Percentiles rank a stretch among this genome's conserved stretches.
These are phyloP conservation scores for Neodiprion pinetum DNA, from an alignment of 1,140 invertebrate species.

Conservation along the genomic window DNA sequence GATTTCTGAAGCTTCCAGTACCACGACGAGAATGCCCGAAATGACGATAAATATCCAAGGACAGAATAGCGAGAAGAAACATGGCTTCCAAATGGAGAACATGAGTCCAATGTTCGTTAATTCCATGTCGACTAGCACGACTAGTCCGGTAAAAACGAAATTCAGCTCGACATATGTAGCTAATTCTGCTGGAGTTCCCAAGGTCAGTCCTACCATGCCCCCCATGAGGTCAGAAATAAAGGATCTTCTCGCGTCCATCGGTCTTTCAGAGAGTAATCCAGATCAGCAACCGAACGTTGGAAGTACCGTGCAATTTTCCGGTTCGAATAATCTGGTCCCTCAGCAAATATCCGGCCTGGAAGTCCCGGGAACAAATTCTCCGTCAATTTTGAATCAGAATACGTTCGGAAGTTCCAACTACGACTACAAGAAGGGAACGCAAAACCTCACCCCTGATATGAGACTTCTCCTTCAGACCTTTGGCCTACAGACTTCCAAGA, in stretches of 20 bases:
- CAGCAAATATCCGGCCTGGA: constrained; percentile 30
- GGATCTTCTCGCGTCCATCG: constrained; percentile 56
- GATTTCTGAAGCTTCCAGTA: neutral
- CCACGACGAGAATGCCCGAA: neutral
- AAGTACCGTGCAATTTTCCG: constrained; percentile 26
- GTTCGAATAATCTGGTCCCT: constrained; percentile 25
- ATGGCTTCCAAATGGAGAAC: constrained; percentile 20
- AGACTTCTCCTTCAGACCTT: constrained; percentile 54
- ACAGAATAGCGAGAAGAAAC: neutral
- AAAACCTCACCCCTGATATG: constrained; percentile 54
- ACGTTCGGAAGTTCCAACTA: constrained; percentile 37
- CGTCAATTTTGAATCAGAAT: constrained; percentile 41
- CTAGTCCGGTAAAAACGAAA: constrained; percentile 19
- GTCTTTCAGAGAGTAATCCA: constrained; percentile 34
- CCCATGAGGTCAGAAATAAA: constrained; percentile 54
- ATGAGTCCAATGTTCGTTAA: constrained; percentile 49
- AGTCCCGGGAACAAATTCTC: constrained; percentile 14
- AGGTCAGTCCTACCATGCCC: constrained; percentile 34
- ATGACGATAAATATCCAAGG: neutral
- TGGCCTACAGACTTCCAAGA: constrained; percentile 44
- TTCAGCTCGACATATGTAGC: constrained; percentile 33
- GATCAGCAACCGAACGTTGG: neutral
- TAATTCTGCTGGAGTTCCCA: constrained; percentile 20
- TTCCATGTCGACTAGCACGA: constrained; percentile 34
- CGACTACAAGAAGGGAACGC: constrained; percentile 45